Evolutionary conservation across 2,888 invertebrate species (phyloP).

Genomic region (Trileptium ribeirensis): DNA sequence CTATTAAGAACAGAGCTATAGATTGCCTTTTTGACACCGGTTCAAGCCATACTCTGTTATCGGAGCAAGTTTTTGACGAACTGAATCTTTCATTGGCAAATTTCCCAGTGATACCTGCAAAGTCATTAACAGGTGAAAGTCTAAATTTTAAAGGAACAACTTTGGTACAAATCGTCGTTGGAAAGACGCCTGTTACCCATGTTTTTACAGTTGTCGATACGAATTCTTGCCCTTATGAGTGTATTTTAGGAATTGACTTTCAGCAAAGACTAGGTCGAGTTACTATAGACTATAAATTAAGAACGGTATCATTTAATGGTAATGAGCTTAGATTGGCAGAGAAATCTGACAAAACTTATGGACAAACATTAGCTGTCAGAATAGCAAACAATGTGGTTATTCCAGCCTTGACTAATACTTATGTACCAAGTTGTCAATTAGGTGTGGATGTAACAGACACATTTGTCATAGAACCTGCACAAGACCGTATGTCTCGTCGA

Average conservation of each 20-base stretch:
- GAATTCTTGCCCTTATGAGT: neutral
- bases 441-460: neutral
- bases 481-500: too few relatives aligned
- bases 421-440: neutral
- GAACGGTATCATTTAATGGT: neutral
- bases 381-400: neutral
- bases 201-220: neutral
- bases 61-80: neutral
- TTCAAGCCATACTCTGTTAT: neutral
- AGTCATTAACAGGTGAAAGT: neutral
- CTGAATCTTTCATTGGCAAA: neutral
- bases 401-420: neutral
- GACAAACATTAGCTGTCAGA: neutral
- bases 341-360: too few relatives aligned
- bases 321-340: too few relatives aligned
- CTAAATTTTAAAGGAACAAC: neutral
- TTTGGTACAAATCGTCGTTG: neutral
- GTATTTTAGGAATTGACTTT: slow-evolving; percentile 2
- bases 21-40: neutral
- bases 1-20: neutral
- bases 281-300: neutral
- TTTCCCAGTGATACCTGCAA: neutral
- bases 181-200: neutral
- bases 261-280: neutral
- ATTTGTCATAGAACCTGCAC: too few relatives aligned